Base-by-base conservation (phyloP, 2,113 vertebrate genomes). In the Leptocoma aspasia region DNA sequence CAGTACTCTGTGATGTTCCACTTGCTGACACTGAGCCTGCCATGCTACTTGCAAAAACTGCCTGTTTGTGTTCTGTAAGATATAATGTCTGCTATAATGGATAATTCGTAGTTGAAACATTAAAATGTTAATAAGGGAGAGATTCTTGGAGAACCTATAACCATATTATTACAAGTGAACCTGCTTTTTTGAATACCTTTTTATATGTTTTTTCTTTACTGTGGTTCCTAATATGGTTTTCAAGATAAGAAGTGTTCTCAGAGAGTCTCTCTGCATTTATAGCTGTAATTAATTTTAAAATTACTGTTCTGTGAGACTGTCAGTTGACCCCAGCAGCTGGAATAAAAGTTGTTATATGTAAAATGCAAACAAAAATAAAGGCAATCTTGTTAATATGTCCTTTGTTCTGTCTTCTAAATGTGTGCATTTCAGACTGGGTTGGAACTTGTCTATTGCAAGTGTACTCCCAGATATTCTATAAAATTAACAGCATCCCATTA, bases 351-450 rank as follows among this genome's bases (percentile, higher is more conserved):
- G 5, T 17, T 69, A 11, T 81, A 45, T 77, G 15, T 83, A 52
- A 87, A 91, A n/a, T 42, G 39, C 49, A 78, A 92, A 77, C 35
- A 63, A 84, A 92, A 92, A 80, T 69, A 86, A 97, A 96, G 41
- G 41, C 16, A 71, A n/a, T 63, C 12, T 86, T 93, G 71, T 86
- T 96, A 63, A 37, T 57, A 81, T 59, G 52, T 52, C 12, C 7
- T 63, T 80, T 89, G 24, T 78, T 89, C 24, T 27, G 6, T 83
- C 49, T 70, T 79, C n/a, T 73, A 68, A 54, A 26, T 47, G 10
- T 57, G 18, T 66, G 27, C 13, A 6, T 90, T 76, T 85, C 30
- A 45, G 35, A 53, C 42, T 66, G 45, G 21, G 52, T 68, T 64
- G 20, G 39, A 64, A 39, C 19, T 39, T 45, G 10, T 15, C 20